Evolutionary conservation across 2,888 invertebrate genomes (phyloP).

Genomic region (Hypselothyrea guttata): DNA sequence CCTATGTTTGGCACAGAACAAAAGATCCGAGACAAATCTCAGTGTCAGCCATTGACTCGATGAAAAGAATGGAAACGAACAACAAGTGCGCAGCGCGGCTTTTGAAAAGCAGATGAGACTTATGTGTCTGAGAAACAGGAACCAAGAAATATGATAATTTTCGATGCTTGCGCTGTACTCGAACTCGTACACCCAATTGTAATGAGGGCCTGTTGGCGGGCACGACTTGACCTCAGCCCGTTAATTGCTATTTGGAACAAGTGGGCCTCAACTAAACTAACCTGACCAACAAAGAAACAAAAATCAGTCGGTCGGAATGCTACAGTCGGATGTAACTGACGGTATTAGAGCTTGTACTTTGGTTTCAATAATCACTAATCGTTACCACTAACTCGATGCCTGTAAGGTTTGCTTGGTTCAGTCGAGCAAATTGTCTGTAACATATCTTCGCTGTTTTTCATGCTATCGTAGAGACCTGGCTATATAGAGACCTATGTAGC

Average conservation of each 20-base stretch:
- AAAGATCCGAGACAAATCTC: slow-evolving; percentile 38
- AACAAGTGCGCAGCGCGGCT: slow-evolving; percentile 34
- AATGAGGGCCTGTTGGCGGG: slow-evolving; percentile 51
- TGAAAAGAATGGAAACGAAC: not conserved
- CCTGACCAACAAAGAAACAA: too few relatives aligned
- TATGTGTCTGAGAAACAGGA: slow-evolving; percentile 50
- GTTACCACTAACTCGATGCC: too few relatives aligned
- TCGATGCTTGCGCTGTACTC: slow-evolving; percentile 10
- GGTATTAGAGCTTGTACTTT: too few relatives aligned
- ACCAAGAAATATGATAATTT: slow-evolving; percentile 56
- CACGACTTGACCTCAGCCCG: slow-evolving; percentile 65
- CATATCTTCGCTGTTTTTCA: too few relatives aligned
- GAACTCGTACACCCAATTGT: slow-evolving; percentile 32
- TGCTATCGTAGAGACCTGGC: too few relatives aligned
- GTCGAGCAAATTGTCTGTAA: too few relatives aligned
- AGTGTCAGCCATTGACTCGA: slow-evolving; percentile 29
- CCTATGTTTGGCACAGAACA: slow-evolving; percentile 32
- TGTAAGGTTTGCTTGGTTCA: too few relatives aligned
- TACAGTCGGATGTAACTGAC: too few relatives aligned
- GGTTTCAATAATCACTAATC: too few relatives aligned
- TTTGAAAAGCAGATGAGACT: slow-evolving; percentile 24
- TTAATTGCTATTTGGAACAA: slow-evolving; percentile 61
- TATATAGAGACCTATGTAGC: too few relatives aligned
- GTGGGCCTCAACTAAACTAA: slow-evolving; percentile 9
- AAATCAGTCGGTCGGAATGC: too few relatives aligned